Base-by-base conservation (phyloP, 2,113 vertebrate species). In the Crotalus helleri region DNA sequence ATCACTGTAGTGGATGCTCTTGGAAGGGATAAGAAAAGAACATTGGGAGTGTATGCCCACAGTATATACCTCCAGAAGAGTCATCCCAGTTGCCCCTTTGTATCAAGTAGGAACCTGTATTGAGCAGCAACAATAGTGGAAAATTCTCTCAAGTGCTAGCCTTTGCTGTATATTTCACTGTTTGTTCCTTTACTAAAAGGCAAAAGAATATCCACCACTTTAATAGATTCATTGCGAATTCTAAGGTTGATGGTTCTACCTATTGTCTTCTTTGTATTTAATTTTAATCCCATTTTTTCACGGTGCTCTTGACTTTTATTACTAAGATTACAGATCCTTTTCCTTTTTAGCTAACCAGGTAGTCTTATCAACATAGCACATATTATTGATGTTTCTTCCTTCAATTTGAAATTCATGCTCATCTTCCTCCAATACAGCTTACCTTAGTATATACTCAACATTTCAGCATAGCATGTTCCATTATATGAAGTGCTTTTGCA, bases 401-500 rank as follows among this genome's bases (percentile, higher is more conserved):
- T 21, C 33, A 44, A 19, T 44, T 44, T 81, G 33, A 81, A 81
- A 81, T 81, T 44, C 17, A 81, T 44, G 17, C 17, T 39, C 33
- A 81, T 81, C 69, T 81, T 39, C 69, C 39, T 81, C 74, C 3
- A 19, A 44, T 81, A 19, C 33, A 81, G 33, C 33, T 81, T 44
- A 7, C 33, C 74, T 81, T 44, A 44, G 3, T 81, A 44, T 44
- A 81, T 81, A 21, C 39, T 81, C 74, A 21, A 39, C 91, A 96
- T 96, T 96, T 96, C 95, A 95, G 92, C 94, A 81, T 95, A 96
- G 94, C 92, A 91, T 90, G 39, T 91, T 96, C 93, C 91, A 94
- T 97, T 96, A 92, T 54, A 91, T 87, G 92, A 89, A 89, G 54
- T 0, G 9, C 94, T 93, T 95, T 91, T 91, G 33, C 87, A 94